Base-by-base conservation (phyloP, 2,113 vertebrate genomes). In the Neogale vison region DNA sequence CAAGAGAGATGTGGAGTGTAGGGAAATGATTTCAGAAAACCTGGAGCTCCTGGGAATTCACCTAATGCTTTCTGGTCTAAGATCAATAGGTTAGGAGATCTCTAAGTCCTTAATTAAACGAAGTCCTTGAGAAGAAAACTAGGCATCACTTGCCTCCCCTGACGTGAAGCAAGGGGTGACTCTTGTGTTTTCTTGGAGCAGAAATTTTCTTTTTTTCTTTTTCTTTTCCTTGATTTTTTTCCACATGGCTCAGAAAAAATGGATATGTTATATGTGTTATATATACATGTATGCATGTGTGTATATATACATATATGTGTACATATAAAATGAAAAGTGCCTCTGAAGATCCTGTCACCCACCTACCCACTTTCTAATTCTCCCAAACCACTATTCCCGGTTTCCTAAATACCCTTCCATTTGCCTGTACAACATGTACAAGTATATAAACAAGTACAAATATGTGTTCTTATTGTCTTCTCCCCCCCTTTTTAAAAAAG, bases 81-180 rank as follows among this genome's bases (percentile, higher is more conserved):
- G 95, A 97, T 98, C 98, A 92, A 98, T 96, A 96, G 82, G 72
- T 80, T 71, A 86, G 67, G 79, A 69, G 94, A 77, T 80, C 71
- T 4, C 79, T 5, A 71, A 85, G 80, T 20, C 81, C 65, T 94
- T 97, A 94, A 96, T 97, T 96, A 96, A 67, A 52, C 69, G 10
- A 74, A 94, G 31, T 42, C n/a, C 90, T 89, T 34, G 31, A 88
- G 81, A 88, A 89, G 63, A 87, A 12, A 69, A 88, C 69, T 84
- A 34, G 52, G 23, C 52, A n/a, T 57, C 7, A 34, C 59, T 34
- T 77, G 34, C 65, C 52, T 80, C 26, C 61, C 15, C 57, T 31
- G 8, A 12, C 14, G 6, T 74, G 52, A 39, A 21, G 50, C 31
- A 45, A 65, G 42, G 11, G 13, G 57, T 36, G 14, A 31, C 69